These are phyloP conservation scores for Apamea epomidion DNA, from an alignment of 2,888 invertebrate species.

Conservation along the genomic window DNA sequence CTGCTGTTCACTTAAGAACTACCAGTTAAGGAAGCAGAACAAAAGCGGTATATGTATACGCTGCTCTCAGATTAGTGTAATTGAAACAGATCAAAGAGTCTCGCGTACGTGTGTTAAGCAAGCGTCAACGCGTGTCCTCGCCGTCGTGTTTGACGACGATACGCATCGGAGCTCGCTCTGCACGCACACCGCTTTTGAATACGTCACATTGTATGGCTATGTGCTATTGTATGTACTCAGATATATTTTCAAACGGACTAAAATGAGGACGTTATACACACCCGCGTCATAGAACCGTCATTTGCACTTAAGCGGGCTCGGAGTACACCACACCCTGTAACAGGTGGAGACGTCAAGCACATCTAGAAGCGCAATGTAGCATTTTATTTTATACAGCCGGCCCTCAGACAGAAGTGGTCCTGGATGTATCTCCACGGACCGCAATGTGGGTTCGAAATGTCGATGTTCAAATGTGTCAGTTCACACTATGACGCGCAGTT, in stretches of 20 bases:
- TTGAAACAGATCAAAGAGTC: slow-evolving; percentile 28
- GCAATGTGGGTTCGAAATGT: slow-evolving; percentile 92
- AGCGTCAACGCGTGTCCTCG: slow-evolving; percentile 9
- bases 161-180: slow-evolving; percentile 8
- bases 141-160: slow-evolving; percentile 5
- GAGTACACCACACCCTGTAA: not conserved
- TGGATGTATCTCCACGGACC: slow-evolving; percentile 84
- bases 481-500: slow-evolving; percentile 85
- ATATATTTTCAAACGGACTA: slow-evolving; percentile 60
- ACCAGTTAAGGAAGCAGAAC: not conserved
- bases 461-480: slow-evolving; percentile 90
- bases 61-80: not conserved
- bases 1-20: not conserved
- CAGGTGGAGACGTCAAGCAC: slow-evolving; percentile 20
- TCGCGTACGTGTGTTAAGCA: slow-evolving; percentile 22
- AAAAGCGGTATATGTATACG: slow-evolving; percentile 2
- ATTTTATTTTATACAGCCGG: slow-evolving; percentile 72
- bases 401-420: slow-evolving; percentile 88
- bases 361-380: slow-evolving; percentile 60
- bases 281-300: slow-evolving; percentile 60
- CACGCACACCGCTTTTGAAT: slow-evolving; percentile 22
- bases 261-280: slow-evolving; percentile 9
- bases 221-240: slow-evolving; percentile 25
- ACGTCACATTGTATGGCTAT: slow-evolving; percentile 1
- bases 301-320: slow-evolving; percentile 10